Percentiles rank a stretch among this genome's conserved stretches.
Evolutionary conservation across 2,888 invertebrate genomes (phyloP).

Genomic region (Oscheius sp.): DNA sequence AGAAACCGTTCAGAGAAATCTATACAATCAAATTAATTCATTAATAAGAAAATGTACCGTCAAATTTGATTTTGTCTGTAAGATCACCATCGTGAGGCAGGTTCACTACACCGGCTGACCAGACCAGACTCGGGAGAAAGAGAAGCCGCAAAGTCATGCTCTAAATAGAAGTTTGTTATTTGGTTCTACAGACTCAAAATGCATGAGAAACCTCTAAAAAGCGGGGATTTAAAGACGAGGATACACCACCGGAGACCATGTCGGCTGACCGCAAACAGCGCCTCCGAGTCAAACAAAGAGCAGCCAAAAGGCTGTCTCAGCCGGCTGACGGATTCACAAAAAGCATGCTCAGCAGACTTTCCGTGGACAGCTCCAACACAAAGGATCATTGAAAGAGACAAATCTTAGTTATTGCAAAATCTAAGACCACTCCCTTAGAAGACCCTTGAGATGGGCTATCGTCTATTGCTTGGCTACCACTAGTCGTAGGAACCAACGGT

Average conservation of each 20-base stretch:
- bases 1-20: slow-evolving; percentile 67
- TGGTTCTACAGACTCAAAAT: not conserved
- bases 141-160: slow-evolving; percentile 5
- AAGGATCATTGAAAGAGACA: not conserved
- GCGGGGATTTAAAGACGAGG: slow-evolving; percentile 13
- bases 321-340: slow-evolving; percentile 18
- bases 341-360: not conserved
- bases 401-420: not conserved
- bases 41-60: slow-evolving; percentile 1
- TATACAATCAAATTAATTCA: slow-evolving; percentile 42
- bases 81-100: slow-evolving; percentile 54
- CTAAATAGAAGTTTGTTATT: not conserved
- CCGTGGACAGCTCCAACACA: not conserved
- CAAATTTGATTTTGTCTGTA: slow-evolving; percentile 56
- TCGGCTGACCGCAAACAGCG: slow-evolving; percentile 36
- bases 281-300: slow-evolving; percentile 37
- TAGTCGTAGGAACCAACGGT: too few species aligned
- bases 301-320: slow-evolving; percentile 33
- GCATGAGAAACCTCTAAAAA: not conserved
- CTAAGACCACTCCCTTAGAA: too few species aligned
- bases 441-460: too few species aligned
- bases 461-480: too few species aligned
- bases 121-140: slow-evolving; percentile 11
- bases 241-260: slow-evolving; percentile 32
- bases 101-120: slow-evolving; percentile 39